Percentiles rank a stretch among this genome's conserved stretches.
Evolutionary conservation across 2,888 invertebrate species (phyloP).

Genomic region (Diadromus collaris): DNA sequence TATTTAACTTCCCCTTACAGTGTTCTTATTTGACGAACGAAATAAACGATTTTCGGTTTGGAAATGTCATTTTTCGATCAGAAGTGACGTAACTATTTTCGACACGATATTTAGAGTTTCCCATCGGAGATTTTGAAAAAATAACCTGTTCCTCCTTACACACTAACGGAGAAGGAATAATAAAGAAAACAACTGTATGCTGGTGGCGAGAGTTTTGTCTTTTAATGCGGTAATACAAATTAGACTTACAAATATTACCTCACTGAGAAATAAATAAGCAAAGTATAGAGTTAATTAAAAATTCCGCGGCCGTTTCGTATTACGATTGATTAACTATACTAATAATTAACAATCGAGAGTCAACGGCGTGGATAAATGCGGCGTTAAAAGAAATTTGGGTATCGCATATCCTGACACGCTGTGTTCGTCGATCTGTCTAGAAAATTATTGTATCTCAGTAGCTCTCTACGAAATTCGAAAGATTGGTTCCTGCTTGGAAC

Average conservation of each 20-base stretch:
- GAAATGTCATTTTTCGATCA: background rate
- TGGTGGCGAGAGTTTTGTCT: constrained; percentile 5
- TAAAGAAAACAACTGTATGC: constrained; percentile 4
- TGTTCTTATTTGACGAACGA: no score
- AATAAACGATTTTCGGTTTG: no score
- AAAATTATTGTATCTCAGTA: constrained; percentile 7
- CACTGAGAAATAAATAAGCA: constrained; percentile 56
- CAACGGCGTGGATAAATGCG: background rate
- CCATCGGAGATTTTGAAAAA: no score
- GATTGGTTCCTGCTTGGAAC: constrained; percentile 7
- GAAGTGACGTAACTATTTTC: background rate
- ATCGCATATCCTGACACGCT: constrained; percentile 19
- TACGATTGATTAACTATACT: background rate
- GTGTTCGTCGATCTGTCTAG: background rate
- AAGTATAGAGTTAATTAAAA: constrained; percentile 36
- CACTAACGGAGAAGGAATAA: background rate
- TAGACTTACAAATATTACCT: constrained; percentile 43
- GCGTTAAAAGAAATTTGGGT: constrained; percentile 12
- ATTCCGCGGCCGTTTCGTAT: constrained; percentile 26
- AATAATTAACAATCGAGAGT: background rate
- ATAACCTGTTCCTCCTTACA: background rate
- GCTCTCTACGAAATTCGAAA: constrained; percentile 12
- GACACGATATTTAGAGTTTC: no score
- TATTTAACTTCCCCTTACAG: no score
- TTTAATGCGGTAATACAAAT: constrained; percentile 46